These are phyloP conservation scores for Yponomeuta sedellus DNA, from an alignment of 2,888 invertebrate species.

Conservation along the genomic window DNA sequence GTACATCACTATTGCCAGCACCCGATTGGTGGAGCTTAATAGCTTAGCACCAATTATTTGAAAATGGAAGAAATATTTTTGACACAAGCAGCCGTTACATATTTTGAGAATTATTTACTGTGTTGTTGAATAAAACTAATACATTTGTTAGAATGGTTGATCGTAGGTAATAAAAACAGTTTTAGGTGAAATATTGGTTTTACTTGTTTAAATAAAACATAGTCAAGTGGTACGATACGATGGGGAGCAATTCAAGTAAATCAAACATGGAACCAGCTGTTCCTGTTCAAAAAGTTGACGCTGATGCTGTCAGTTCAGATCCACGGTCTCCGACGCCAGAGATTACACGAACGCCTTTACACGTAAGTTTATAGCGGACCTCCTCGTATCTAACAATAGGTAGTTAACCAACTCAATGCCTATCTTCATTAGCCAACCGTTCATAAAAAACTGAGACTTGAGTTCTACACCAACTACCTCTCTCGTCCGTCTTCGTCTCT, in stretches of 20 bases:
- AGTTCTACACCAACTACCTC: no score
- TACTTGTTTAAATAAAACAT: background rate
- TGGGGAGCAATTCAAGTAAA: constrained; percentile 68
- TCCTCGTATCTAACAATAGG: background rate
- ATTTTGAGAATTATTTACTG: constrained; percentile 39
- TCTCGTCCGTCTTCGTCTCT: no score
- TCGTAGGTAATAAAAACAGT: background rate
- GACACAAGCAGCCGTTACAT: constrained; percentile 58
- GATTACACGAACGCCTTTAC: constrained; percentile 76
- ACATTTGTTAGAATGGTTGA: background rate
- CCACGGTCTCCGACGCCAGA: constrained; percentile 78
- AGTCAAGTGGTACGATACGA: constrained; percentile 24
- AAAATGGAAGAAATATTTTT: background rate
- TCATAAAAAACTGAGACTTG: no score
- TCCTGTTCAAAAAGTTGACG: constrained; percentile 39
- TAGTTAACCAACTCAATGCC: background rate
- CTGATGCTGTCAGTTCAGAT: constrained; percentile 50
- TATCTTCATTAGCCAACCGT: no score
- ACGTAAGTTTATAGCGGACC: constrained; percentile 52
- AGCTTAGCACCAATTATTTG: background rate
- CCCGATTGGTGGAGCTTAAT: background rate
- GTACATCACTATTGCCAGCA: background rate
- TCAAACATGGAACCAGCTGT: constrained; percentile 40
- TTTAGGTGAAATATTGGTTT: background rate
- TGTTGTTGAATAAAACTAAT: background rate